These are phyloP conservation scores for Chymomyza amoena DNA, from an alignment of 2,888 invertebrate genomes.

Conservation along the genomic window DNA sequence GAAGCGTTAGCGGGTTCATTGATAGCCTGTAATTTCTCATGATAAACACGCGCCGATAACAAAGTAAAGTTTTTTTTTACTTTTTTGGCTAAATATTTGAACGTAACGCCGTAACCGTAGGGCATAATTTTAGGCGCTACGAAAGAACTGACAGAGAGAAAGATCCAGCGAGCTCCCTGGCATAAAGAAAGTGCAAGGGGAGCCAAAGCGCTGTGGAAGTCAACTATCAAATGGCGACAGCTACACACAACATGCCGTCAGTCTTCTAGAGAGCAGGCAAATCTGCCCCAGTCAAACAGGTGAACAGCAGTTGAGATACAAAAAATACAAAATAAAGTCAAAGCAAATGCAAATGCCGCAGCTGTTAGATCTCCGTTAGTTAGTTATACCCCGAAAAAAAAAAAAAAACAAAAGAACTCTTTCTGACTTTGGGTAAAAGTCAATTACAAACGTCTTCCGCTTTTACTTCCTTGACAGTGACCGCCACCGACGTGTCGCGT, in stretches of 20 bases:
- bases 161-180: background rate
- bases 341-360: background rate
- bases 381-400: background rate
- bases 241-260: background rate
- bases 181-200: background rate
- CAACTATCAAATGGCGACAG: background rate
- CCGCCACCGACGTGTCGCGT: slow-evolving; percentile 2
- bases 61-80: slow-evolving; percentile 28
- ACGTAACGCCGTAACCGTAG: background rate
- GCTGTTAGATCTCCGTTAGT: background rate
- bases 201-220: background rate
- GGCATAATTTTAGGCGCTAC: slow-evolving; percentile 3
- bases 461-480: slow-evolving; percentile 2
- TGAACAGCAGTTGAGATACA: background rate
- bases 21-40: slow-evolving; percentile 12
- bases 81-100: background rate
- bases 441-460: slow-evolving; percentile 13
- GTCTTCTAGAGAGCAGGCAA: background rate
- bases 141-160: background rate
- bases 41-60: slow-evolving; percentile 57
- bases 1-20: slow-evolving; percentile 60
- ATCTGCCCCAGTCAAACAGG: background rate
- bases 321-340: background rate
- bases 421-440: background rate
- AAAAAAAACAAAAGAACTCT: too few species aligned